These are phyloP conservation scores for Melanotaenia parkinsoni DNA, from an alignment of 2,797 vertebrate species.

Conservation along the genomic window DNA sequence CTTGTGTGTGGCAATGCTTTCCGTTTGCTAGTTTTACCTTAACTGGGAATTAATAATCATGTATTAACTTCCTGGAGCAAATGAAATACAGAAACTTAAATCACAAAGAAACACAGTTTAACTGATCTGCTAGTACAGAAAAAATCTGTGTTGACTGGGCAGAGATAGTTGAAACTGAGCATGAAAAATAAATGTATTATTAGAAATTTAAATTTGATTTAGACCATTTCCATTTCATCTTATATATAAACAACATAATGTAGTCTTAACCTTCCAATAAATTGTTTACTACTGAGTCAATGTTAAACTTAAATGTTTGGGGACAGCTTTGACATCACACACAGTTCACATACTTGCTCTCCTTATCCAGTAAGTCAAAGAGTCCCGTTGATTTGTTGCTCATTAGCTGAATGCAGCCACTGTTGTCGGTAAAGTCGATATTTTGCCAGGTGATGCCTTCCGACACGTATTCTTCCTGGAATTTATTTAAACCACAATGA, in stretches of 20 bases:
- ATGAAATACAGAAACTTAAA: neutral
- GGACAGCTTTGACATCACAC: neutral
- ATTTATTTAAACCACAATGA: slow-evolving; percentile 16
- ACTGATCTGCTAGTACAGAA: neutral
- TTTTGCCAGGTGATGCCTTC: slow-evolving; percentile 93
- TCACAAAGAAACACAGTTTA: neutral
- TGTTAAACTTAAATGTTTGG: neutral
- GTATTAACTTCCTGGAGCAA: neutral
- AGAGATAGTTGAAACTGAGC: no score
- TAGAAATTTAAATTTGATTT: neutral
- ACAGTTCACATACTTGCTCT: slow-evolving; percentile 87
- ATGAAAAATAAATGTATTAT: no score
- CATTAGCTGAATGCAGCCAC: slow-evolving; percentile 92
- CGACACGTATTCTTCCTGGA: slow-evolving; percentile 91
- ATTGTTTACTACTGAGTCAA: neutral
- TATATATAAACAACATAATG: neutral
- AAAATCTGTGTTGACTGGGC: neutral
- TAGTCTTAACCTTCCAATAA: neutral
- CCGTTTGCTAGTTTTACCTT: neutral
- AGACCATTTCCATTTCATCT: neutral
- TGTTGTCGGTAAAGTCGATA: slow-evolving; percentile 91
- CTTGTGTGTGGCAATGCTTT: neutral
- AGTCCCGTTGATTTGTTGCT: slow-evolving; percentile 90
- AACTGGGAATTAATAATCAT: neutral
- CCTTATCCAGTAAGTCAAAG: slow-evolving; percentile 91